These are phyloP conservation scores for Empis livida DNA, from an alignment of 2,888 invertebrate genomes.

Conservation along the genomic window DNA sequence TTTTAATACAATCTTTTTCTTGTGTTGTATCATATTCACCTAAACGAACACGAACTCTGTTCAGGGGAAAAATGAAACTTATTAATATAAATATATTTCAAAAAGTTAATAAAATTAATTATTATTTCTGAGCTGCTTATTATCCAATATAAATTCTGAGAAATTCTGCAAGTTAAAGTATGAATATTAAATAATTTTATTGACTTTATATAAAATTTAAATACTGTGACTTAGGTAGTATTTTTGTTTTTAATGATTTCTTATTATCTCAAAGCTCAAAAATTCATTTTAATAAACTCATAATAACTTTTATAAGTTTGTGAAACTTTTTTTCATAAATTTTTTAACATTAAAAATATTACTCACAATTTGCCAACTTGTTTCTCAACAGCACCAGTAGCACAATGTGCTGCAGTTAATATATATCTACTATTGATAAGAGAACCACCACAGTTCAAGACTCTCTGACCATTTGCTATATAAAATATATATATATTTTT, in stretches of 20 bases:
- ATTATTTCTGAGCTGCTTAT: neutral
- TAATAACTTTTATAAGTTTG: too few species aligned
- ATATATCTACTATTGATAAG: constrained; percentile 49
- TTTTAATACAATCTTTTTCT: constrained; percentile 34
- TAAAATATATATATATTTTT: neutral
- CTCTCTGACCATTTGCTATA: constrained; percentile 17
- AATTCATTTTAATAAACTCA: neutral
- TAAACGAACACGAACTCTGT: constrained; percentile 24
- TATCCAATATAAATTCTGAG: too few species aligned
- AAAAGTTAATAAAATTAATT: neutral
- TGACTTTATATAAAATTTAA: neutral
- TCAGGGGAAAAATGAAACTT: neutral
- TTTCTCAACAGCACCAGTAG: constrained; percentile 38
- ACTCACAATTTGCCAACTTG: constrained; percentile 43
- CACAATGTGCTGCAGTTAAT: constrained; percentile 50
- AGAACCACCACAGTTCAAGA: constrained; percentile 54
- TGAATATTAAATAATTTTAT: neutral
- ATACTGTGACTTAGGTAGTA: too few species aligned
- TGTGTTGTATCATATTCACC: constrained; percentile 30
- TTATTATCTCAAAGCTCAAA: too few species aligned
- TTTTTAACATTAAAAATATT: neutral
- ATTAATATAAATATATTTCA: neutral
- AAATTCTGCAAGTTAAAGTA: too few species aligned
- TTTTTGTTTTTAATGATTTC: too few species aligned
- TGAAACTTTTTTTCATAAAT: too few species aligned